phyloP scores from a whole-genome alignment of 2,888 invertebrate species.

The Allacma fusca region DNA sequence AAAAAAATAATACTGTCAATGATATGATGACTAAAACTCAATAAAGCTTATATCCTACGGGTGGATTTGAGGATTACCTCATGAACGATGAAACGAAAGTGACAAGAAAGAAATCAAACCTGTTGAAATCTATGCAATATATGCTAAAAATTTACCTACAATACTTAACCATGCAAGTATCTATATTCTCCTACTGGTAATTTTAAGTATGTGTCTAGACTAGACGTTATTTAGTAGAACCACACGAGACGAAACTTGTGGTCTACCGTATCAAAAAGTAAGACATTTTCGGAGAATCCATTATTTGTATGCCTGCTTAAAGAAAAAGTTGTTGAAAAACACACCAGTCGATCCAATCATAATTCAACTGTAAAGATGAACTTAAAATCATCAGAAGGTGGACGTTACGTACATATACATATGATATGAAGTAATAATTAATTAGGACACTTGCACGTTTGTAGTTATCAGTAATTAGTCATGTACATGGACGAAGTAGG shows the following conservation, averaged over 20 bases:
- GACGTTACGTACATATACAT: not conserved
- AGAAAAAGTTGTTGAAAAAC: too few relatives aligned
- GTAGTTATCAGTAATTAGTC: not conserved
- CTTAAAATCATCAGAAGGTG: not conserved
- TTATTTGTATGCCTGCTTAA: too few relatives aligned
- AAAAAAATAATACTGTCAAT: not conserved
- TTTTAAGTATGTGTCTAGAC: too few relatives aligned
- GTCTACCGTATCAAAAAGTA: too few relatives aligned
- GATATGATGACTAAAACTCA: not conserved
- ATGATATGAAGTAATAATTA: not conserved
- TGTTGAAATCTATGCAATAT: slow-evolving; percentile 34
- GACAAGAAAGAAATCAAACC: slow-evolving; percentile 24
- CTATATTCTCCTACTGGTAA: slow-evolving; percentile 29
- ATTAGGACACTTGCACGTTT: not conserved
- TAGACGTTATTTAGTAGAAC: too few relatives aligned
- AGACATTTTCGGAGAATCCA: too few relatives aligned
- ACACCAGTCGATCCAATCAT: too few relatives aligned
- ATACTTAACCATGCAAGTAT: slow-evolving; percentile 8
- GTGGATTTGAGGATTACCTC: slow-evolving; percentile 3
- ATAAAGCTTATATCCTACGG: slow-evolving; percentile 12
- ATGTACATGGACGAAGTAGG: not conserved
- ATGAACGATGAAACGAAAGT: slow-evolving; percentile 16
- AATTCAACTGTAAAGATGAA: not conserved
- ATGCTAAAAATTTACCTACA: not conserved
- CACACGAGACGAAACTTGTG: too few relatives aligned